phyloP scores from a whole-genome alignment of 30 jellyfish, hydroid and myxozoan species.

The Pelagia noctiluca region DNA sequence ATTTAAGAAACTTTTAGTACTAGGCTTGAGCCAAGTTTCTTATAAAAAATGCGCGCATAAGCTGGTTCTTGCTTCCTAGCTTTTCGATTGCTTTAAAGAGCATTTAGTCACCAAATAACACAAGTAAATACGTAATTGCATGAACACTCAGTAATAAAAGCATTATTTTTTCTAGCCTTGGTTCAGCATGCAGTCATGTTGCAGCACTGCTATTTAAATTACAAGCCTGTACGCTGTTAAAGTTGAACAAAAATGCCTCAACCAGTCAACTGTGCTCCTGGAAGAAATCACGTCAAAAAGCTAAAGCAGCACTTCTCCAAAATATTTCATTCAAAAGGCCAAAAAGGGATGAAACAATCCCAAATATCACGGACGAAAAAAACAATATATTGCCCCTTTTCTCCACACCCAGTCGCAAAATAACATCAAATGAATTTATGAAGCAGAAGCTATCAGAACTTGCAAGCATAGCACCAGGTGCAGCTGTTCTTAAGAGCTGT shows the following conservation, averaged over 20 bases:
- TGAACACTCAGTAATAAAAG: not conserved
- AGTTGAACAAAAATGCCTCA: conserved; percentile 13
- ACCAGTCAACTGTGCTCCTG: conserved; percentile 38
- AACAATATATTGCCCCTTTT: not conserved
- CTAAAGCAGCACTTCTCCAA: not conserved
- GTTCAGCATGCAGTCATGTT: conserved; percentile 68
- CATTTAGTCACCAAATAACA: not conserved
- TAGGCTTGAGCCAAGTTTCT: too few relatives aligned
- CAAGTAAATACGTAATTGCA: not conserved
- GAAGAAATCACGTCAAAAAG: conserved; percentile 9
- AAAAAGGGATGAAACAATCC: not conserved
- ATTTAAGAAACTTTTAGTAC: too few relatives aligned
- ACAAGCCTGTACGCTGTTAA: conserved; percentile 36
- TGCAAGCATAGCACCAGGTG: not conserved
- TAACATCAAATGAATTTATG: not conserved
- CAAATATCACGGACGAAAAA: not conserved
- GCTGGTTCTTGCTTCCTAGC: too few relatives aligned
- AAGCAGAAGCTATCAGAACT: not conserved
- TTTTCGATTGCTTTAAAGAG: too few relatives aligned
- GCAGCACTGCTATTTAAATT: conserved; percentile 55
- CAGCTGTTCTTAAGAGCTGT: not conserved
- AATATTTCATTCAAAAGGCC: not conserved
- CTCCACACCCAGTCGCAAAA: not conserved
- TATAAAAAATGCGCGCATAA: too few relatives aligned
- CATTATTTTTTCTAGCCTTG: conserved; percentile 36